Evolutionary conservation across 2,797 vertebrate genomes (phyloP).

Genomic region (Carapus acus): DNA sequence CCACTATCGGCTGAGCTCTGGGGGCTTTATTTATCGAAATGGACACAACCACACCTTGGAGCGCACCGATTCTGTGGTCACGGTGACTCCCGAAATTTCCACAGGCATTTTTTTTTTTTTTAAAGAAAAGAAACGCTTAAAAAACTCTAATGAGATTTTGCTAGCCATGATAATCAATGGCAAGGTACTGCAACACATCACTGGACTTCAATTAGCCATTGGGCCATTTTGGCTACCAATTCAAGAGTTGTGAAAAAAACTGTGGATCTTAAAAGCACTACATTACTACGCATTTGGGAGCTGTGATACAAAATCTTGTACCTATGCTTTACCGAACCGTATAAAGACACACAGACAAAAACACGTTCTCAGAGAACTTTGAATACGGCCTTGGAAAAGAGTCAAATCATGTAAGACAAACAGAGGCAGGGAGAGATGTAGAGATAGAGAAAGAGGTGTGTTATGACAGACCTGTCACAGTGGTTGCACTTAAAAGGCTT

Average conservation of each 20-base stretch:
- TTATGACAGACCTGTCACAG: conserved; percentile 93
- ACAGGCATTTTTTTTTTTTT: not conserved
- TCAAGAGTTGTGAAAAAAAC: conserved; percentile 41
- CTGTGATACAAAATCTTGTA: conserved; percentile 32
- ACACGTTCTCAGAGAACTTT: conserved; percentile 35
- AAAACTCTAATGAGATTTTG: conserved; percentile 5
- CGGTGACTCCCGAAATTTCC: not conserved
- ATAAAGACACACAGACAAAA: conserved; percentile 10
- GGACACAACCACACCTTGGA: conserved; percentile 13
- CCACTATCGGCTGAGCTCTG: not conserved
- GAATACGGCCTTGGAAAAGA: conserved; percentile 33
- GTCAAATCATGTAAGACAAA: conserved; percentile 26
- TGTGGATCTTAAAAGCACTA: too few species aligned
- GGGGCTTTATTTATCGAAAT: conserved; percentile 27
- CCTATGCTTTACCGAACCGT: conserved; percentile 28
- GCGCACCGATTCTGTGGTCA: conserved; percentile 17
- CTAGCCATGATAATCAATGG: conserved; percentile 38
- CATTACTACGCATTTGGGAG: too few species aligned
- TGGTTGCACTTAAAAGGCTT: conserved; percentile 99
- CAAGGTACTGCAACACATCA: conserved; percentile 21
- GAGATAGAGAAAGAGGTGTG: conserved; percentile 29
- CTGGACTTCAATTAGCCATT: conserved; percentile 21
- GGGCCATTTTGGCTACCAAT: conserved; percentile 23
- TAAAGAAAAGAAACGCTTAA: not conserved
- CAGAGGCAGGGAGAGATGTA: not conserved